Evolutionary conservation across 2,113 vertebrate genomes (phyloP), one percentile per base, ranked within the genome.

Genomic region (Hydrolagus affinis): DNA sequence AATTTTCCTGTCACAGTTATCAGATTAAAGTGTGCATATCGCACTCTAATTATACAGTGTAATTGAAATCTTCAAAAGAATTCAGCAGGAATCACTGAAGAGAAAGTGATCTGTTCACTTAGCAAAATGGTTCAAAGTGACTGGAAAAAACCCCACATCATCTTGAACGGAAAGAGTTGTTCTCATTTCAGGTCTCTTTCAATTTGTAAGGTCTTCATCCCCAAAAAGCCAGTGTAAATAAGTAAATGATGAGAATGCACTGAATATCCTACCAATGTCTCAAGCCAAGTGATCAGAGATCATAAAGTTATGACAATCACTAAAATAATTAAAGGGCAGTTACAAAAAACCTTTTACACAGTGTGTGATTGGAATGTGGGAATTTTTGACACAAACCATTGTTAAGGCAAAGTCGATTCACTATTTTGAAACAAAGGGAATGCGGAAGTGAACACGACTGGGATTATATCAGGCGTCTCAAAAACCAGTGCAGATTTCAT

Each of bases 11-110:
- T 68, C 28, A 9, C 28, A 44, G 19, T 2, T 3, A 19, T 56
- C 73, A 66, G 60, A 32, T 32, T 9, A 15, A 23, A 64, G 32
- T 17, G 7, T 32, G 62, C 77, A 66, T 44, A 10, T 66, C 15
- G 12, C 17, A 17, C 60, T 30, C 78, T 83, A 30, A 32, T 30
- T 28, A 9, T n/a, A 25, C 62, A 32, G 21, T 4, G 14, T 15
- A 30, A 83, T 83, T 10, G 15, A 83, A 83, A 66, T 68, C 62
- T 64, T 83, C 78, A 83, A 23, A 83, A 68, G 28, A 66, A 32
- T 28, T 6, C 25, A 68, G 60, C 78, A 64, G 60, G 25, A 66
- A 1, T 83, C 78, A 68, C 78, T 21, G 28, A 66, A 32, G 23
- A 83, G 66, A 19, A 23, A 62, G 57, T 14, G 8, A 62, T 60